Evolutionary conservation across 2,888 invertebrate species (phyloP), one percentile per base, ranked within the genome.

Genomic region (Conchocele bisecta): DNA sequence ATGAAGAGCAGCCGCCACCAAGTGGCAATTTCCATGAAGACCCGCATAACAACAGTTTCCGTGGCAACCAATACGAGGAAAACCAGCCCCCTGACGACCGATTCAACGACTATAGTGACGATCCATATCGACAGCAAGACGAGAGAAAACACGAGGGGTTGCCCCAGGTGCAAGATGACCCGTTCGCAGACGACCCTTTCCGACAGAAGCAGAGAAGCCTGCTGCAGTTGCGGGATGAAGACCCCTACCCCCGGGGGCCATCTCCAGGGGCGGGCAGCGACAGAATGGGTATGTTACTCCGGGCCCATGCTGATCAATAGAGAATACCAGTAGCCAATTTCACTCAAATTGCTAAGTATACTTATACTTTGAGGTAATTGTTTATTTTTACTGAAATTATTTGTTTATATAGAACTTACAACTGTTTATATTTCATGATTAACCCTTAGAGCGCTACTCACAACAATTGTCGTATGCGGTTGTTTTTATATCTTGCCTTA

Each of bases 101-200:
- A n/a, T 42, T 31, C 17, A 11, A 26, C 9, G 42, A 39, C 15
- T 20, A 29, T 20, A 15, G 29, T 15, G 65, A 48, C 17, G 58
- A 57, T 35, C 41, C 39, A 3, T 56, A 56, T 26, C 31, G 9
- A 9, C 59, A 60, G 28, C 75, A 74, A 24, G 76, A 75, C 6
- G 76, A 81, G 29, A 53, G 68, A 15, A 75, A 82, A 42, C 84
- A 82, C 60, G 84, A 88, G 29, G 88, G 88, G 3, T 75, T 88
- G 24, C 88, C 87, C 11, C 83, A 81, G 33, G 83, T 88, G 15
- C 82, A 81, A 57, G 70, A 74, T 33, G 86, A 88, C 54, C 88
- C 88, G 3, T 87, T 87, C 78, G 86, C 87, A 6, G 85, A 87
- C 56, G 87, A 87, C 67, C 87, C 86, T 0, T 88, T 87, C 70